phyloP scores from a whole-genome alignment of 1,140 invertebrate genomes.

The Platyura marginata region DNA sequence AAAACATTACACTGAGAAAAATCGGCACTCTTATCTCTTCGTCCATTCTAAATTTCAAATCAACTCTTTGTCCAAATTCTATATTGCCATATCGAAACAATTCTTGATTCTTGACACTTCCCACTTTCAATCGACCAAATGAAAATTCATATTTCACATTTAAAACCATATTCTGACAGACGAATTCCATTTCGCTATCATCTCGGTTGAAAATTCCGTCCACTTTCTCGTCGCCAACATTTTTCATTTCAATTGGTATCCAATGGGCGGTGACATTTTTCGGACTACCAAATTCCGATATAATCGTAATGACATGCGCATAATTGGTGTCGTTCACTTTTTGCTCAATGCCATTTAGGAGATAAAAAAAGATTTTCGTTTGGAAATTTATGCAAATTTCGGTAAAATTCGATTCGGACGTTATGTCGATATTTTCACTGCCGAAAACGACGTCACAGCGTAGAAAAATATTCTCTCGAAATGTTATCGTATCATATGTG shows the following conservation, averaged over 20 bases:
- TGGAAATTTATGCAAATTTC: constrained; percentile 13
- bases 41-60: constrained; percentile 15
- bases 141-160: constrained; percentile 17
- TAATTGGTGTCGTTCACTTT: background rate
- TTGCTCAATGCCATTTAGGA: constrained; percentile 5
- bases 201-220: constrained; percentile 9
- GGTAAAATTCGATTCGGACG: constrained; percentile 11
- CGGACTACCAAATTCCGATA: constrained; percentile 16
- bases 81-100: constrained; percentile 11
- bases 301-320: background rate
- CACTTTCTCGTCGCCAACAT: constrained; percentile 6
- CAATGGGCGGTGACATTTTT: constrained; percentile 9
- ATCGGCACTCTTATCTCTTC: constrained; percentile 13
- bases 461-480: constrained; percentile 11
- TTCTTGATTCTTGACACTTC: constrained; percentile 9
- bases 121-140: constrained; percentile 6
- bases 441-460: constrained; percentile 10
- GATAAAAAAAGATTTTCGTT: constrained; percentile 7
- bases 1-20: constrained; percentile 15
- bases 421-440: background rate
- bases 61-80: constrained; percentile 13
- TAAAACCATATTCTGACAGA: constrained; percentile 16
- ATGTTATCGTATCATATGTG: constrained; percentile 6
- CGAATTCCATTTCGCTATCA: constrained; percentile 8
- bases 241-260: constrained; percentile 10